Evolutionary conservation across 2,113 vertebrate genomes (phyloP).

Genomic region (Equus przewalskii): DNA sequence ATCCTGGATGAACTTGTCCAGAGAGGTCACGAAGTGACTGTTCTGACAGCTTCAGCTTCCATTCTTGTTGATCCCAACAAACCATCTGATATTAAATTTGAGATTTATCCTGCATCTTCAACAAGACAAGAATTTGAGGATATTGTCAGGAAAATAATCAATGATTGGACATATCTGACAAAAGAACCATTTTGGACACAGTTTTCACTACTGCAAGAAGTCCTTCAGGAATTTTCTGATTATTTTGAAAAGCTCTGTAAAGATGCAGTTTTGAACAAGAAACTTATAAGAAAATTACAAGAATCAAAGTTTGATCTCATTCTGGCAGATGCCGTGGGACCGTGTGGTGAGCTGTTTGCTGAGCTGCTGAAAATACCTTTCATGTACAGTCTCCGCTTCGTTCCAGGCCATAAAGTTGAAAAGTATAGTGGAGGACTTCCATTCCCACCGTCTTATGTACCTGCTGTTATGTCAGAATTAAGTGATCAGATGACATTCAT

Average conservation of each 20-base stretch:
- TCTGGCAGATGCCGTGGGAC: constrained; percentile 82
- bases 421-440: constrained; percentile 80
- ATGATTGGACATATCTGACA: neutral
- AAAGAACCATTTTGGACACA: constrained; percentile 28
- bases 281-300: constrained; percentile 79
- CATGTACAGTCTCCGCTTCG: constrained; percentile 77
- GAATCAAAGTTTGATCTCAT: constrained; percentile 82
- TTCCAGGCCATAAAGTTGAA: constrained; percentile 76
- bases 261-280: constrained; percentile 74
- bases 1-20: constrained; percentile 88
- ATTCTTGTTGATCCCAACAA: constrained; percentile 77
- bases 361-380: constrained; percentile 84
- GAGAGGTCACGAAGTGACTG: constrained; percentile 87
- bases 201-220: constrained; percentile 45
- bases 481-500: constrained; percentile 87
- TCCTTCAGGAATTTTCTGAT: rapidly evolving
- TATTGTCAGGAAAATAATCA: rapidly evolving
- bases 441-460: constrained; percentile 85
- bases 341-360: constrained; percentile 86
- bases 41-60: constrained; percentile 84
- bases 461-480: constrained; percentile 62
- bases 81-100: constrained; percentile 76
- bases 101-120: constrained; percentile 72
- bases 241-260: constrained; percentile 50
- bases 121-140: neutral